Percentiles rank a stretch among this genome's conserved stretches.
Evolutionary conservation across 2,113 vertebrate species (phyloP).

Genomic region (Ammodytes marinus): DNA sequence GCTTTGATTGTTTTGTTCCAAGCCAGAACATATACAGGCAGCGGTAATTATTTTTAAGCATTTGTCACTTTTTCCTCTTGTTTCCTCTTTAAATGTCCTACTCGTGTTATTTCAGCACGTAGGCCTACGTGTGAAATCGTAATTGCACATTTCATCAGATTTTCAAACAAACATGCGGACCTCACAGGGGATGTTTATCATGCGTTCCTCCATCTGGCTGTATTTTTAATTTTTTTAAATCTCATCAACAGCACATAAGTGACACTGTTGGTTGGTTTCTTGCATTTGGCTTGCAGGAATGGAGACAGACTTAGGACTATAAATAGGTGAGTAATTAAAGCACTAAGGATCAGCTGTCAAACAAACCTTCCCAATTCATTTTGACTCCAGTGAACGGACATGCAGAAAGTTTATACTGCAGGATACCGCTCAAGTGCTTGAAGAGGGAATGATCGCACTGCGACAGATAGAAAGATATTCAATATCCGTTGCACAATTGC

Average conservation of each 20-base stretch:
- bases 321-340: background rate
- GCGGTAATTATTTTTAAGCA: background rate
- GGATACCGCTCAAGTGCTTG: conserved; percentile 56
- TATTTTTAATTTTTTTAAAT: background rate
- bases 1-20: background rate
- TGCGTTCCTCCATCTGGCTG: background rate
- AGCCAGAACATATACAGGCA: background rate
- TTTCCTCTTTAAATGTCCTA: background rate
- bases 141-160: background rate
- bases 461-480: conserved; percentile 45
- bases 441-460: conserved; percentile 49
- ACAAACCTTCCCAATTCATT: conserved; percentile 41
- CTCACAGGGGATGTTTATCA: background rate
- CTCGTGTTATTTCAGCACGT: background rate
- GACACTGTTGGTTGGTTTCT: background rate
- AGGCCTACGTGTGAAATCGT: background rate
- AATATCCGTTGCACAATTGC: conserved; percentile 56
- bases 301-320: too few species aligned
- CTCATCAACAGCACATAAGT: background rate
- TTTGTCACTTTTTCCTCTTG: background rate
- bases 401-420: conserved; percentile 27
- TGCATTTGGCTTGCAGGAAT: background rate
- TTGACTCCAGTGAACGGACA: conserved; percentile 46
- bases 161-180: background rate
- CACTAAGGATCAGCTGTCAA: conserved; percentile 32